Percentiles rank a stretch among this genome's conserved stretches.
phyloP scores from a whole-genome alignment of 2,113 vertebrate species.

The Melanerpes formicivorus region DNA sequence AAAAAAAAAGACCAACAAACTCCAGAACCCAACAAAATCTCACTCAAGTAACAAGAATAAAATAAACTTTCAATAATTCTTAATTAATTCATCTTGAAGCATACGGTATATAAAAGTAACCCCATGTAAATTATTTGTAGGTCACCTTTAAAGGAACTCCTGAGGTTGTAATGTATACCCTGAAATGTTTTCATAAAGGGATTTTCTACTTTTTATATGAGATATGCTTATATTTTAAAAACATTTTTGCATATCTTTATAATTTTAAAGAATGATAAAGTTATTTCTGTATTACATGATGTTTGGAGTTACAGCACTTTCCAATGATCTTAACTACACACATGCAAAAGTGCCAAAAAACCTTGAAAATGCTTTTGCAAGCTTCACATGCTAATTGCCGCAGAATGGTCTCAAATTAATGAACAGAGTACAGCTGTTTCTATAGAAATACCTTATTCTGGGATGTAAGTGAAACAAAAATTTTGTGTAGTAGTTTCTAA shows the following conservation, averaged over 20 bases:
- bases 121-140: constrained; percentile 16
- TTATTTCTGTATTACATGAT: constrained; percentile 7
- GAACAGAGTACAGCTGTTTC: constrained; percentile 61
- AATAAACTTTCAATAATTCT: not conserved
- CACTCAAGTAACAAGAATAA: not conserved
- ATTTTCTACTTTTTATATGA: not conserved
- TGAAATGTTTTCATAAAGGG: constrained; percentile 25
- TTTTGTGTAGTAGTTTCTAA: not conserved
- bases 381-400: constrained; percentile 53
- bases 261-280: constrained; percentile 27
- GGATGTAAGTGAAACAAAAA: constrained; percentile 26
- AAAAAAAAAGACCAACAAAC: not conserved
- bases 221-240: not conserved
- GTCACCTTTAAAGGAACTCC: constrained; percentile 8
- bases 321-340: not conserved
- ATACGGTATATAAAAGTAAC: not conserved
- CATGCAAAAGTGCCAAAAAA: constrained; percentile 44
- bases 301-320: constrained; percentile 1
- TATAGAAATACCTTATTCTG: constrained; percentile 15
- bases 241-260: not conserved
- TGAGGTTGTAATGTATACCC: not conserved
- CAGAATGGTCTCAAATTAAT: constrained; percentile 67
- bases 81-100: not conserved
- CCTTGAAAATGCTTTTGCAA: constrained; percentile 64
- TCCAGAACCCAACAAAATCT: not conserved